Base-by-base conservation (phyloP, 2,888 invertebrate genomes). In the Drosophila mimetica region DNA sequence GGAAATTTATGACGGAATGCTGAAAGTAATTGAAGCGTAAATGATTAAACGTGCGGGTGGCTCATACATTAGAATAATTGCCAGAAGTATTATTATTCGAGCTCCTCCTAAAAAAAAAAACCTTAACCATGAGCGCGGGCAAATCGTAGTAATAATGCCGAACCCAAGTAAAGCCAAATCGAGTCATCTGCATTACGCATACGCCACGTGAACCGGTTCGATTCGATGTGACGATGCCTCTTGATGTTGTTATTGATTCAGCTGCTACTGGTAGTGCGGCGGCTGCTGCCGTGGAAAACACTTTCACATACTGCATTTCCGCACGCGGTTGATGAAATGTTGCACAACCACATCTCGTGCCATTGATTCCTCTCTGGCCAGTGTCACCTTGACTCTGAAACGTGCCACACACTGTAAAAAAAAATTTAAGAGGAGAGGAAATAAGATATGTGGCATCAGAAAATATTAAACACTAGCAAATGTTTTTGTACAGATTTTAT, bases 241-340 rank as follows among this genome's bases (percentile, higher is more conserved):
- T 22, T 14, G 18, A 54, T 59, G 18, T 11, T 28, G 11, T 22
- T 30, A 44, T 18, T 67, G 59, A 44, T 44, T 20, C 46, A 59
- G 61, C 47, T 61, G 57, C 39, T 16, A 22, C 14, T 44, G 53
- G 7, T 59, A 9, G 9, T 39, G 30, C 1, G n/a, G 55, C 20
- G 25, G 28, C 20, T 52, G 37, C n/a, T 11, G 64, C 44, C 22
- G 42, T 44, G 53, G n/a, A 74, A 58, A 64, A 71, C 78, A 86
- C 82, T 82, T 82, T 82, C 82, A 83, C 82, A 86, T 74, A 66
- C 77, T 64, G 72, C 80, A 76, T 83, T 86, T 82, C 82, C 82
- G 82, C 57, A 74, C 50, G 67, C 75, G 73, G 71, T 53, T 34
- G 48, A 36, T 44, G 79, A 75, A 75, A 61, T 44, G 71, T 71